Conservation (phyloP, 1,140 invertebrate genomes). For the Mesaphorura yosii region DNA sequence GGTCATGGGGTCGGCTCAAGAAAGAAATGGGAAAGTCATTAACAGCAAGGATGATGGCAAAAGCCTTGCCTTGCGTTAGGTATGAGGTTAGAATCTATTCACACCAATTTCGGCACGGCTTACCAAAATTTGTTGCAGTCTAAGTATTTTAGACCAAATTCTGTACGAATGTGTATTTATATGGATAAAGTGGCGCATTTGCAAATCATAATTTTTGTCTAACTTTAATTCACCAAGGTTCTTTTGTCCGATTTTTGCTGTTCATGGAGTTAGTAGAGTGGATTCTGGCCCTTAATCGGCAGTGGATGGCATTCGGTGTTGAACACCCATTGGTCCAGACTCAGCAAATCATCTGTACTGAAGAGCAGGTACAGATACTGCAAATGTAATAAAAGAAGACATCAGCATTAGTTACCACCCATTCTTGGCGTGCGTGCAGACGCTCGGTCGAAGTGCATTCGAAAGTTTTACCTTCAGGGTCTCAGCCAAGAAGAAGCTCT, state of each 20-base stretch:
- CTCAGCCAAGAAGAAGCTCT: conserved; percentile 97
- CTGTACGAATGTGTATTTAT: no score
- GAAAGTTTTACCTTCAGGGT: no score
- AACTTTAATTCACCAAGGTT: no score
- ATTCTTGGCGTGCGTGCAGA: no score
- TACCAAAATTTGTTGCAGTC: no score
- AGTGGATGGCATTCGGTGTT: conserved; percentile 98
- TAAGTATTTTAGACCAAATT: neutral
- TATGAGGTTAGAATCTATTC: no score
- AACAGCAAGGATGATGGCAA: neutral
- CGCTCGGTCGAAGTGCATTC: no score
- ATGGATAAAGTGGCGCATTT: no score
- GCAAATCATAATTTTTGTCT: no score
- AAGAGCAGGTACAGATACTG: conserved; percentile 55
- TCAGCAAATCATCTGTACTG: conserved; percentile 46
- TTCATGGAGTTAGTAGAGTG: conserved; percentile 51
- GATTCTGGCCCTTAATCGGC: conserved; percentile 67
- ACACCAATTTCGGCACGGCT: no score
- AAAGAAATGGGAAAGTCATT: neutral
- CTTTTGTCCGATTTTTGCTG: no score
- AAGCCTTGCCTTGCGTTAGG: no score
- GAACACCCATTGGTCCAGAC: conserved; percentile 90
- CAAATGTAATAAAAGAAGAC: conserved; percentile 1
- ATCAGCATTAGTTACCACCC: neutral
- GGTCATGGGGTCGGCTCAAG: neutral